Conservation (phyloP, 2,888 invertebrate genomes). For the Drosophila formosana region DNA sequence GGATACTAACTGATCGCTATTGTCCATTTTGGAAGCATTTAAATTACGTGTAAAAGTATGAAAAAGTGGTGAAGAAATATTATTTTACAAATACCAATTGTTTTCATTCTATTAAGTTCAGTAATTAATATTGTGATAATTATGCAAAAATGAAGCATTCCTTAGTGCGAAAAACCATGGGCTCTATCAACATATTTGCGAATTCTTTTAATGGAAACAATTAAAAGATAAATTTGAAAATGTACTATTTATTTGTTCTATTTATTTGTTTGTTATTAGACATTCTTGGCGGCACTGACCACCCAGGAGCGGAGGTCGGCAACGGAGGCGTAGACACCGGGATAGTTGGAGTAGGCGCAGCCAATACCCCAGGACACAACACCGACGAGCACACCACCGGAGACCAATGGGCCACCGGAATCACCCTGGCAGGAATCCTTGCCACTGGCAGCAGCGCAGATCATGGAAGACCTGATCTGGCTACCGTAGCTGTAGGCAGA, state of each 20-base stretch:
- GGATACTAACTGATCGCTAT: no score
- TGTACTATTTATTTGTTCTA: slow-evolving; percentile 17
- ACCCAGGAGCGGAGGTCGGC: slow-evolving; percentile 62
- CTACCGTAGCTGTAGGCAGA: slow-evolving; percentile 82
- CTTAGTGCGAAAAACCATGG: no score
- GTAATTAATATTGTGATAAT: no score
- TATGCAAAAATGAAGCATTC: no score
- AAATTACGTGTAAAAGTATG: no score
- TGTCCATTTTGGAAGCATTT: no score
- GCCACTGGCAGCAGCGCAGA: slow-evolving; percentile 67
- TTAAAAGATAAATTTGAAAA: neutral
- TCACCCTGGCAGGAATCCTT: slow-evolving; percentile 71
- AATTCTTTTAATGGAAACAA: neutral
- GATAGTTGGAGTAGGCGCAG: slow-evolving; percentile 71
- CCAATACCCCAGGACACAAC: slow-evolving; percentile 82
- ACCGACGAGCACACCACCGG: slow-evolving; percentile 65
- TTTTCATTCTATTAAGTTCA: no score
- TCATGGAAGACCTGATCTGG: slow-evolving; percentile 57
- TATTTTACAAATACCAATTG: no score
- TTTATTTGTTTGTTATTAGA: no score
- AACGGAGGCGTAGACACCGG: slow-evolving; percentile 75
- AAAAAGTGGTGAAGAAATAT: no score
- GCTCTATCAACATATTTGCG: no score
- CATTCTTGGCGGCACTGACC: slow-evolving; percentile 12
- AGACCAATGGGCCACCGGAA: slow-evolving; percentile 81